A percentile compares a stretch with the other conserved stretches of the same genome.
Evolutionary conservation across 2,888 invertebrate genomes (phyloP).

Genomic region (Rotaria sp.): DNA sequence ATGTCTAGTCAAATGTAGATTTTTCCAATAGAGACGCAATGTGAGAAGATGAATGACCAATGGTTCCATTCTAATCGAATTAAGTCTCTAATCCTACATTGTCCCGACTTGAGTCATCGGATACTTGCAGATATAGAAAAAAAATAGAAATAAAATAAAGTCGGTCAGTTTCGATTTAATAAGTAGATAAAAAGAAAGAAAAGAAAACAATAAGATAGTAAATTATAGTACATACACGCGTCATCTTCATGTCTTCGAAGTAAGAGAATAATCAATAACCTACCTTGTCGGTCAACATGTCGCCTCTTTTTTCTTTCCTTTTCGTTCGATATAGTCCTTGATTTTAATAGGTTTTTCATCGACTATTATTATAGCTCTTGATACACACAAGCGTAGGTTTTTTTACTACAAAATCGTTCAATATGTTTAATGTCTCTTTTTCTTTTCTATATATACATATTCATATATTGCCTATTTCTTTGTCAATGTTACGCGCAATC

Average conservation of each 20-base stretch:
- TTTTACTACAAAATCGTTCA: not conserved
- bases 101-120: not conserved
- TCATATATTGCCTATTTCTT: not conserved
- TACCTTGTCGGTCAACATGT: not conserved
- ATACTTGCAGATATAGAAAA: not conserved
- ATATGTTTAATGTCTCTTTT: not conserved
- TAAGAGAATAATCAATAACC: not conserved
- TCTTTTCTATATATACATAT: not conserved
- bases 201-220: not conserved
- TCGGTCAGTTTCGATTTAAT: not conserved
- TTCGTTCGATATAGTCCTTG: not conserved
- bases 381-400: not conserved
- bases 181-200: not conserved
- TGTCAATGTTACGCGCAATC: constrained; percentile 1
- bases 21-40: constrained; percentile 18
- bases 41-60: constrained; percentile 4
- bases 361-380: not conserved
- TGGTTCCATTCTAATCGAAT: not conserved
- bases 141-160: not conserved
- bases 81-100: not conserved
- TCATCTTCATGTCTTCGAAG: not conserved
- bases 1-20: constrained; percentile 22
- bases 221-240: not conserved
- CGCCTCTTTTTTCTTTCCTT: not conserved
- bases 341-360: constrained; percentile 24